Conservation (phyloP, 2,113 vertebrate genomes). For the human region GRCh38 chr16:26130001-26130500, state of each 20-base stretch:
- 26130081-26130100: rapidly evolving
- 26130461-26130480: rapidly evolving
- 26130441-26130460: neutral
- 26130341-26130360: rapidly evolving
- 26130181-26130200: slow-evolving; percentile 58
- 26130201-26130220: slow-evolving; percentile 24
- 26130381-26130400: neutral
- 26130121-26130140: slow-evolving; percentile 47
- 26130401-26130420: neutral
- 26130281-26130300: slow-evolving; percentile 51
- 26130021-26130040: no score
- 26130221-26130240: slow-evolving; percentile 76
- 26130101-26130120: neutral
- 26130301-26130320: neutral
- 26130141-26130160: slow-evolving; percentile 47
- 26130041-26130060: neutral
- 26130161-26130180: slow-evolving; percentile 35
- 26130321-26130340: neutral
- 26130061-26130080: rapidly evolving
- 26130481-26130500: rapidly evolving
- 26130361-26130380: neutral
- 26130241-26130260: slow-evolving; percentile 65
- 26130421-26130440: neutral
- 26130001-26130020: no score
- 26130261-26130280: slow-evolving; percentile 76